Conservation (phyloP, 2,113 vertebrate genomes). For the Caloenas nicobarica region DNA sequence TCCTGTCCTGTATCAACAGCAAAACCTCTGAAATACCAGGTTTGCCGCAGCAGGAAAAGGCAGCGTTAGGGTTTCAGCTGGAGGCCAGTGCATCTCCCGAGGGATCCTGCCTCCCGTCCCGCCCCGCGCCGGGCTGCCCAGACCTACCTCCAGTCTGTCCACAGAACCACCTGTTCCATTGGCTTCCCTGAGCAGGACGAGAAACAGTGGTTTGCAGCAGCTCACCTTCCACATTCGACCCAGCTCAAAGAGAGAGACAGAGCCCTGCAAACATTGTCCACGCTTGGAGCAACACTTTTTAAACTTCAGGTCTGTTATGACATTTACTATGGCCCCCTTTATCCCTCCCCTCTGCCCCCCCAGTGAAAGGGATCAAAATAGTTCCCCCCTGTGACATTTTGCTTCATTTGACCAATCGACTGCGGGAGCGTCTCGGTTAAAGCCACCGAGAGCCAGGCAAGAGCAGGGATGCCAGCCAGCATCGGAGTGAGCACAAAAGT, state of each 20-base stretch:
- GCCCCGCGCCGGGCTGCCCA: neutral
- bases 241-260: neutral
- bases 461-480: neutral
- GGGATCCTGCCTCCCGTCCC: neutral
- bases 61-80: neutral
- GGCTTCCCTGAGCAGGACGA: too few relatives aligned
- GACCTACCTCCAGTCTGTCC: constrained; percentile 43
- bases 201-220: too few relatives aligned
- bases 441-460: neutral
- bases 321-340: constrained; percentile 36
- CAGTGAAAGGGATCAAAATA: constrained; percentile 51
- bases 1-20: neutral
- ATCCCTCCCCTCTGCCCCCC: constrained; percentile 26
- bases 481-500: rapidly evolving
- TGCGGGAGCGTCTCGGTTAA: neutral
- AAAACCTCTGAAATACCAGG: neutral
- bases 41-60: neutral
- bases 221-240: neutral
- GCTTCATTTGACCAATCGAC: neutral
- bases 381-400: constrained; percentile 52
- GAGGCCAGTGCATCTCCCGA: neutral
- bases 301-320: neutral
- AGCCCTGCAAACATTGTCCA: neutral
- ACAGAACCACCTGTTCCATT: constrained; percentile 7
- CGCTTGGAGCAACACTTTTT: neutral